phyloP scores from a whole-genome alignment of 2,113 vertebrate genomes.

The Sisor rabdophorus region DNA sequence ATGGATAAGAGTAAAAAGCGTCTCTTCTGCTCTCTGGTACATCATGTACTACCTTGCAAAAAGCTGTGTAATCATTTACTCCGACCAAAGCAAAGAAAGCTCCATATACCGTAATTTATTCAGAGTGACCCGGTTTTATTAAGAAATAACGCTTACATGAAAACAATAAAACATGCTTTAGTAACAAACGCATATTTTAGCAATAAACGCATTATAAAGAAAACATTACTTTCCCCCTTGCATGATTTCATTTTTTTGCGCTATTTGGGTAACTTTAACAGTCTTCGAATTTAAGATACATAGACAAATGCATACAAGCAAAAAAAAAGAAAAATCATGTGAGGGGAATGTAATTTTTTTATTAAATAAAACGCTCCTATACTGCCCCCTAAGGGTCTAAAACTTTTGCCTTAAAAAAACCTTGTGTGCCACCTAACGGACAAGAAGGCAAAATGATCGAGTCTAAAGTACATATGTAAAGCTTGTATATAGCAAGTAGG shows the following conservation, averaged over 20 bases:
- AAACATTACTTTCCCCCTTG: no score
- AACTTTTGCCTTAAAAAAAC: not conserved
- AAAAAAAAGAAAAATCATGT: constrained; percentile 28
- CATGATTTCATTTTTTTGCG: no score
- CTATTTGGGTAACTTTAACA: not conserved
- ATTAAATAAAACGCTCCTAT: constrained; percentile 48
- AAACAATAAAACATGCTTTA: not conserved
- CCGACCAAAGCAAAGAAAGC: not conserved
- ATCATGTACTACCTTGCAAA: not conserved
- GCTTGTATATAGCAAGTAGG: not conserved
- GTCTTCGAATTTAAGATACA: not conserved
- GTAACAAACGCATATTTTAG: not conserved
- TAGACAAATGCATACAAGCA: not conserved
- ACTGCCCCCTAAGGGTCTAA: constrained; percentile 63
- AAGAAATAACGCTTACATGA: not conserved
- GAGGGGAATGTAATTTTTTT: constrained; percentile 55
- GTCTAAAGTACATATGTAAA: not conserved
- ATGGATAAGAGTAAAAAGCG: not conserved
- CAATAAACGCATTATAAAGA: not conserved
- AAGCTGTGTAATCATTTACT: constrained; percentile 27
- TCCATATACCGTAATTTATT: not conserved
- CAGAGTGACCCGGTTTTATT: constrained; percentile 8
- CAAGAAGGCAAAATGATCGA: not conserved
- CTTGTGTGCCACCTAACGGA: constrained; percentile 32
- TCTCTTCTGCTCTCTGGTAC: not conserved